A percentile compares a stretch with the other conserved stretches of the same genome.
These are phyloP conservation scores for Folsomia manolachei DNA, from an alignment of 2,888 invertebrate species.

Conservation along the genomic window DNA sequence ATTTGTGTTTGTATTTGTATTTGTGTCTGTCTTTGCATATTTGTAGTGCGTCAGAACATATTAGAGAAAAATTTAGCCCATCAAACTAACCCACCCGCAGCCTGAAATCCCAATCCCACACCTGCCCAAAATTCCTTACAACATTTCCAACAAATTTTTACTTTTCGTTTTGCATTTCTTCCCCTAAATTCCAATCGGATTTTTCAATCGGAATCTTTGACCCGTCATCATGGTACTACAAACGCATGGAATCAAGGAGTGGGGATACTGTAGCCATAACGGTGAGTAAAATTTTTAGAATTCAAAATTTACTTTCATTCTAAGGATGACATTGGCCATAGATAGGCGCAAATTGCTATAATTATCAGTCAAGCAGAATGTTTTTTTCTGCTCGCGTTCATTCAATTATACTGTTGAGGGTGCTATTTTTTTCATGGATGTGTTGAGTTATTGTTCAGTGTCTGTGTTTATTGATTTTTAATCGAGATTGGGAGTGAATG, in stretches of 20 bases:
- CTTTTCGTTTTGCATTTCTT: background rate
- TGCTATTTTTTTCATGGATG: too few species aligned
- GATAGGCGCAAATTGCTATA: background rate
- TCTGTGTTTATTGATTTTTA: too few species aligned
- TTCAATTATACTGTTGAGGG: too few species aligned
- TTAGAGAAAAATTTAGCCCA: background rate
- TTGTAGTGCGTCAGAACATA: background rate
- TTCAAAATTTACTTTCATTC: background rate
- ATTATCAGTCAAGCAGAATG: background rate
- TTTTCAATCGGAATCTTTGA: background rate
- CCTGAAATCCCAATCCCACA: background rate
- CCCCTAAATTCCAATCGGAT: conserved; percentile 1
- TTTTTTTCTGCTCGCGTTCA: background rate
- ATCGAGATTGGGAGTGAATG: too few species aligned
- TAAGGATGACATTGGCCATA: background rate
- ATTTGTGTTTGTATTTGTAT: background rate
- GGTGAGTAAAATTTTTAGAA: conserved; percentile 33
- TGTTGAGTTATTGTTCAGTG: too few species aligned
- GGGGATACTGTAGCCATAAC: conserved; percentile 48
- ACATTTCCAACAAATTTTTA: background rate
- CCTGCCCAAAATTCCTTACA: background rate
- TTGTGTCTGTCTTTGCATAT: background rate
- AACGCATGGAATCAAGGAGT: conserved; percentile 23
- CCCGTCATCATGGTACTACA: background rate
- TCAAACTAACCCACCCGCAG: background rate